Percentiles rank a stretch among this genome's conserved stretches.
phyloP scores from a whole-genome alignment of 2,797 vertebrate species.

The Coreius guichenoti region DNA sequence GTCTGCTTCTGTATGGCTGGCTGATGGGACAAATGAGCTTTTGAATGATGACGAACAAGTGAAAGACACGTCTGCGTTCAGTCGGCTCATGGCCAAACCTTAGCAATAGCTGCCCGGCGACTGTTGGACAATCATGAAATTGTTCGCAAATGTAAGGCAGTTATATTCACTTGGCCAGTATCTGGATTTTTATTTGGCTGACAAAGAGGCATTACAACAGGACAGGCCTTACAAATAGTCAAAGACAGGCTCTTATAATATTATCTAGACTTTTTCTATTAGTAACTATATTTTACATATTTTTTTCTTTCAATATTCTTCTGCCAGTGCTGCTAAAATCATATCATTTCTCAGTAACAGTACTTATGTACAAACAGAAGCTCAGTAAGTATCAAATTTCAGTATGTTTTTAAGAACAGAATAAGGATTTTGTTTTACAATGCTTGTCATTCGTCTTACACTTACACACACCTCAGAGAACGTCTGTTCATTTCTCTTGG shows the following conservation, averaged over 20 bases:
- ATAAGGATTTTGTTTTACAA: constrained; percentile 49
- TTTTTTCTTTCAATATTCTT: background rate
- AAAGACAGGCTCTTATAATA: background rate
- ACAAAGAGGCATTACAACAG: background rate
- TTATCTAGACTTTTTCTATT: background rate
- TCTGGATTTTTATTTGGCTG: background rate
- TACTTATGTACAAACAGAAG: constrained; percentile 18
- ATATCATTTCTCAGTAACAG: background rate
- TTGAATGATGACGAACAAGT: constrained; percentile 49
- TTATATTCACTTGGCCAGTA: background rate
- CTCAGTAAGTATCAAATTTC: constrained; percentile 14
- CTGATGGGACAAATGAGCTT: constrained; percentile 62
- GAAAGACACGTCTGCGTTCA: constrained; percentile 38
- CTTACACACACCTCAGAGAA: constrained; percentile 25
- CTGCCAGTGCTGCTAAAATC: background rate
- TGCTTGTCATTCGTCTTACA: constrained; percentile 42
- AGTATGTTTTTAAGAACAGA: constrained; percentile 32
- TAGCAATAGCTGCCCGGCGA: background rate
- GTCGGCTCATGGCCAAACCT: constrained; percentile 25
- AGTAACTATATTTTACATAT: background rate
- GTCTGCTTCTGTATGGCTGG: constrained; percentile 57
- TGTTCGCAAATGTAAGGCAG: background rate
- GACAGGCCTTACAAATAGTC: background rate
- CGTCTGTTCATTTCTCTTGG: constrained; percentile 3
- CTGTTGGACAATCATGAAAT: constrained; percentile 8